These are phyloP conservation scores for Augochlorella aurata DNA, from an alignment of 2,888 invertebrate species.

Conservation along the genomic window DNA sequence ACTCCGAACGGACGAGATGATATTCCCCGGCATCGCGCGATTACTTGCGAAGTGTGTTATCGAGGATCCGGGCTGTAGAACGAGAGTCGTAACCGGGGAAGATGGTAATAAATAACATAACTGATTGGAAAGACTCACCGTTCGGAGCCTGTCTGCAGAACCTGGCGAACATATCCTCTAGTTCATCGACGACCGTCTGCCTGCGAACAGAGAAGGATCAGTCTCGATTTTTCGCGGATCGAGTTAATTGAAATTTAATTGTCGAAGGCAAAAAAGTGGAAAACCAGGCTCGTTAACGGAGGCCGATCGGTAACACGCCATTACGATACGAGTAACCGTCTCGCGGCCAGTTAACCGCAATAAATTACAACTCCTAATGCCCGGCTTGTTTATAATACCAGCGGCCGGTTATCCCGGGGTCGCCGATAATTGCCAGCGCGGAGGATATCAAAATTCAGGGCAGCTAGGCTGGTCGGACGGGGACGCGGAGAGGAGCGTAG, in stretches of 20 bases:
- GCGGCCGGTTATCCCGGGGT: not conserved
- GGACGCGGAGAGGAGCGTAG: constrained; percentile 16
- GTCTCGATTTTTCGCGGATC: not conserved
- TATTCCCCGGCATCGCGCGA: too few relatives aligned
- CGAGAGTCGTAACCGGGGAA: too few relatives aligned
- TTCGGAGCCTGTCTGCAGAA: constrained; percentile 71
- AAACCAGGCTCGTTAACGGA: not conserved
- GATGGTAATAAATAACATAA: too few relatives aligned
- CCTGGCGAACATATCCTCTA: constrained; percentile 71
- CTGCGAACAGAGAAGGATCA: constrained; percentile 42
- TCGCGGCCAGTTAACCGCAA: not conserved
- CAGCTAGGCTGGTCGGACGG: not conserved
- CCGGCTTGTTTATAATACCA: not conserved
- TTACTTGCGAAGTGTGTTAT: too few relatives aligned
- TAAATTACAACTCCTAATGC: constrained; percentile 34
- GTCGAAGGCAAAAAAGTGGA: not conserved
- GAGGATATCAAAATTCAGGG: constrained; percentile 49
- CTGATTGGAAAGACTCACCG: constrained; percentile 58
- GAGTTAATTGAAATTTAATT: constrained; percentile 15
- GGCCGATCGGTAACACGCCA: constrained; percentile 13
- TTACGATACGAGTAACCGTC: constrained; percentile 2
- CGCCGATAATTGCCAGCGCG: constrained; percentile 27
- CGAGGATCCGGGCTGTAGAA: too few relatives aligned
- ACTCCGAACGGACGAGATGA: too few relatives aligned
- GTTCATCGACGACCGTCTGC: constrained; percentile 49